These are phyloP conservation scores for Poeciliopsis presidionis DNA, from an alignment of 2,797 vertebrate genomes.

Conservation along the genomic window DNA sequence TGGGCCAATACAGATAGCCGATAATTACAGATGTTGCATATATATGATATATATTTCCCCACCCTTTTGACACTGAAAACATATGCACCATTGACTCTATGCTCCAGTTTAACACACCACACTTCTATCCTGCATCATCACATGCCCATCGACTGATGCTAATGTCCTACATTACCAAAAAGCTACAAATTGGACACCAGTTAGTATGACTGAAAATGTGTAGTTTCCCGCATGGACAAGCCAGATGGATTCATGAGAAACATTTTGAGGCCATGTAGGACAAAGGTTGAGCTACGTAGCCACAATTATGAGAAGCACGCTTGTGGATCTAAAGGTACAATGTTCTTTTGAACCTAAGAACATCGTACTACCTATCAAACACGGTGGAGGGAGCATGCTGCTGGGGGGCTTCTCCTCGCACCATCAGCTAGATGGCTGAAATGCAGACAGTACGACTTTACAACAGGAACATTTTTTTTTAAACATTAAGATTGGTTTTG, in stretches of 20 bases:
- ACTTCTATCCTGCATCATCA: background rate
- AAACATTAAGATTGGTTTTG: background rate
- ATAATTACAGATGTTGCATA: background rate
- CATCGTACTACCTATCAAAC: background rate
- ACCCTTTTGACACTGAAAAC: background rate
- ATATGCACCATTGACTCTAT: background rate
- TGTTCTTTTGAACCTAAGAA: background rate
- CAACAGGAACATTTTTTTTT: background rate
- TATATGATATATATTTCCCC: background rate
- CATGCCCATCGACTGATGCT: background rate
- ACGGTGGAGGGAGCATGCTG: background rate
- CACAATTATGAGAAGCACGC: background rate
- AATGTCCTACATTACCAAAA: background rate
- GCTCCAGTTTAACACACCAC: background rate
- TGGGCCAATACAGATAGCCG: background rate
- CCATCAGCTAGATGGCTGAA: background rate
- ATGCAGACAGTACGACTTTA: background rate
- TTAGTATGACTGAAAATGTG: background rate
- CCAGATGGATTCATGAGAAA: background rate
- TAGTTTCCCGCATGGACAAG: background rate
- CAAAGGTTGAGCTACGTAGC: background rate
- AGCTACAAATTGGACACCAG: background rate
- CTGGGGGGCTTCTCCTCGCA: background rate
- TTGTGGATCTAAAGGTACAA: background rate
- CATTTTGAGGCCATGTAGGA: background rate